Base-by-base conservation (phyloP, 2,888 invertebrate genomes). In the Drosophila longiperda region DNA sequence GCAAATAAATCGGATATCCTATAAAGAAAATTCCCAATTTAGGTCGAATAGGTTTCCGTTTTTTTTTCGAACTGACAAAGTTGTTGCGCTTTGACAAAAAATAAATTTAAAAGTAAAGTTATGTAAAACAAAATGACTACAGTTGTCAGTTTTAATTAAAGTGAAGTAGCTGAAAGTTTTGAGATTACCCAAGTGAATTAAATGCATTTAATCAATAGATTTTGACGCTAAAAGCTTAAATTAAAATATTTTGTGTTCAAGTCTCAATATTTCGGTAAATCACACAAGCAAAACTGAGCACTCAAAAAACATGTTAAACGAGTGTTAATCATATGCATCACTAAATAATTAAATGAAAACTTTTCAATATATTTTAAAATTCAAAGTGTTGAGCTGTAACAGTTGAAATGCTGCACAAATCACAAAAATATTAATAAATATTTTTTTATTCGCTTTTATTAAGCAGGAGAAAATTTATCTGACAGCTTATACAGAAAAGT, bases 1-100 rank as follows among this genome's bases (percentile, higher is more conserved):
- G 50, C 33, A n/a, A 52, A 38, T 40, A 40, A 52, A 76, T 76
- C 78, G 64, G 73, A 77, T 67, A 76, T 77, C 61, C 67, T 15
- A 17, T 8, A 9, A 12, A 42, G 20, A 6, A 32, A 65, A 26
- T 45, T 45, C 1, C 15, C 23, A 15, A 45, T 45, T 23, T 15
- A 8, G 23, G 23, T 45, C 2, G 38, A 7, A 8, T 17, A 8
- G 2, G 23, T 15, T 45, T 23, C 23, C 1, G 15, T 23, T 23
- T 45, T 23, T 9, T 40, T 45, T 15, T n/a, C n/a, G 2, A 45
- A 8, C 23, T 45, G 20, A 7, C 7, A 45, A 1, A 7, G 7
- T 20, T 45, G 20, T 3, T 17, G 17, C 38, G 3, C 8, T 38
- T 20, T n/a, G 4, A 40, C 5, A n/a, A 0, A 23, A 0, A 48